A percentile compares a stretch with the other conserved stretches of the same genome.
These are phyloP conservation scores for Callyntrura sp. DNA, from an alignment of 2,888 invertebrate genomes.

Conservation along the genomic window DNA sequence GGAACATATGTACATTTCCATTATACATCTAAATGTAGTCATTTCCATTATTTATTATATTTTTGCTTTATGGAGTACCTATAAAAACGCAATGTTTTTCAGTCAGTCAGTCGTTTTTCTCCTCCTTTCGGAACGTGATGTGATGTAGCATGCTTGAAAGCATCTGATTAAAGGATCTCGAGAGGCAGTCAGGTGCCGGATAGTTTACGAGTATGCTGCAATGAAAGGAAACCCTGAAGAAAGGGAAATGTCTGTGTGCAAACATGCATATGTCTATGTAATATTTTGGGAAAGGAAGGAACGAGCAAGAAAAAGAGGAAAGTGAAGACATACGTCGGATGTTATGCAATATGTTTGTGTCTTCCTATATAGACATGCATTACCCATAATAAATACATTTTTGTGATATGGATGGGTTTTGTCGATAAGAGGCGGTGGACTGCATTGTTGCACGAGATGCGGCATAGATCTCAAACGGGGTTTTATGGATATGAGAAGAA, in stretches of 20 bases:
- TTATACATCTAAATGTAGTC: not conserved
- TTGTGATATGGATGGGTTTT: not conserved
- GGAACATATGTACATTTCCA: not conserved
- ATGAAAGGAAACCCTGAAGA: constrained; percentile 34
- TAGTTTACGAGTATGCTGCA: constrained; percentile 44
- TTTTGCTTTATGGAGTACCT: not conserved
- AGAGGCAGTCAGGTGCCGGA: constrained; percentile 71
- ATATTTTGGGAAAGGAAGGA: constrained; percentile 60
- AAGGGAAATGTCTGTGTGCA: constrained; percentile 55
- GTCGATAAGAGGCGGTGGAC: not conserved
- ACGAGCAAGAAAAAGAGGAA: constrained; percentile 43
- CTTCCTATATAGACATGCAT: constrained; percentile 2
- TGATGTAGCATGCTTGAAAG: constrained; percentile 67
- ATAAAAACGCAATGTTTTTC: not conserved
- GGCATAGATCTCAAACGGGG: not conserved
- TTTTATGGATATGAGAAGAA: not conserved
- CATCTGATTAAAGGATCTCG: constrained; percentile 68
- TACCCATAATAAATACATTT: constrained; percentile 14
- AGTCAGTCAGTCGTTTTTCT: constrained; percentile 39
- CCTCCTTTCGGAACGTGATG: constrained; percentile 59
- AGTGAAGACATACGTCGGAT: constrained; percentile 65
- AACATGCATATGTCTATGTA: constrained; percentile 66
- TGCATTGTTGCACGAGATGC: constrained; percentile 23
- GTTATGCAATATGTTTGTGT: constrained; percentile 55
- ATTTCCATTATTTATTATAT: too few species aligned